These are phyloP conservation scores for Cephalopterus ornatus DNA, from an alignment of 2,113 vertebrate genomes.

Conservation along the genomic window DNA sequence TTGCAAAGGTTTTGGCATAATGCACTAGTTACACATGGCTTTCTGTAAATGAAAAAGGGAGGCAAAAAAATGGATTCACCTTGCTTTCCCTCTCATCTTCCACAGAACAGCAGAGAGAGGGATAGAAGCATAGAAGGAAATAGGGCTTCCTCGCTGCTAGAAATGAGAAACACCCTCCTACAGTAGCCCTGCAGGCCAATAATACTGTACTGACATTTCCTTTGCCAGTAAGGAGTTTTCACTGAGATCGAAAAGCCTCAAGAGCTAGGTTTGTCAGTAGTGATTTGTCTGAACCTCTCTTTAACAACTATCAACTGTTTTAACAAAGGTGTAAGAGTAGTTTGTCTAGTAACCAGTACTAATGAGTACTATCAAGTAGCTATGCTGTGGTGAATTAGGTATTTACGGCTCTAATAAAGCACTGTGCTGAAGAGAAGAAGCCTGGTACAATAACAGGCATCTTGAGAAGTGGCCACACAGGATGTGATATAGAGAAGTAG, in stretches of 20 bases:
- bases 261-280: not conserved
- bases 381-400: not conserved
- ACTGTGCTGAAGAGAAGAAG: not conserved
- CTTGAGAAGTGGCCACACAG: not conserved
- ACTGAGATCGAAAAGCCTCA: not conserved
- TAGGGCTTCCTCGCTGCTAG: not conserved
- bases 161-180: not conserved
- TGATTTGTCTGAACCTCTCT: not conserved
- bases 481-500: not conserved
- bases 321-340: not conserved
- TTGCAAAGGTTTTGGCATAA: not conserved
- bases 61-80: not conserved
- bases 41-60: not conserved
- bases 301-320: not conserved
- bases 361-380: not conserved
- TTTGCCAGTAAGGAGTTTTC: fast-evolving
- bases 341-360: not conserved
- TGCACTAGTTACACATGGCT: not conserved
- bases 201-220: not conserved
- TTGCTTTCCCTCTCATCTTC: not conserved
- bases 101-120: not conserved
- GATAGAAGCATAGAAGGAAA: not conserved
- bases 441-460: not conserved
- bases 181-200: not conserved
- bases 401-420: not conserved